Evolutionary conservation across 2,797 vertebrate species (phyloP), one percentile per base, ranked within the genome.

Genomic region (Acomys russatus): DNA sequence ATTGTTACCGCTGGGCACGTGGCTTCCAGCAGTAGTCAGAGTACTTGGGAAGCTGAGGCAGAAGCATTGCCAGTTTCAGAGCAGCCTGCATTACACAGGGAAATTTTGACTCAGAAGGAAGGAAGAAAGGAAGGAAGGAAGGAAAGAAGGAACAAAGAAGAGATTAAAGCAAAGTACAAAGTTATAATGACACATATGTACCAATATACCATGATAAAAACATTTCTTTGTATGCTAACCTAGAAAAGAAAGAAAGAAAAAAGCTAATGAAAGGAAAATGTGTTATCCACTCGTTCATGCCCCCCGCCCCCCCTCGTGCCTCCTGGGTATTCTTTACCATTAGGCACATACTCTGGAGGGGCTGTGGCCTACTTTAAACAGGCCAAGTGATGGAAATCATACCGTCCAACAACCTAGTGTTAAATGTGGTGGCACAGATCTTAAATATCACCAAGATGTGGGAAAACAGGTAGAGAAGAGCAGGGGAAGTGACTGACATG

Each of bases 391-490:
- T 38, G 23, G 74, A 33, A 28, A 76, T 6, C 28, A 84, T 11
- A 93, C 1, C 30, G 10, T 54, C 93, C 70, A 86, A 64, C 82
- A 79, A 88, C 84, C 11, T 54, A 68, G 12, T 59, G 49, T 63
- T 59, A 85, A 89, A 80, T 73, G 11, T 78, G 28, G 18, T 88
- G 78, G 84, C 10, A 68, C 25, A 77, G 54, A 96, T 6, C 1
- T 18, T 94, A 93, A 92, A 83, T n/a, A 28, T 44, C 63, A 80
- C 0, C 33, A 25, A 96, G 89, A 88, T 88, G 80, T 35, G 76
- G 17, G 82, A 66, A 86, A 30, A 51, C 0, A 56, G 17, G 12
- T 49, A 30, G 49, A 3, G 44, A 17, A 35, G 25, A 68, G 20
- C 23, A 23, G 20, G 18, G 7, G 1, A 87, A 96, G 74, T 3